Conservation (phyloP, 1,140 invertebrate species). For the Drosophila dunni region DNA sequence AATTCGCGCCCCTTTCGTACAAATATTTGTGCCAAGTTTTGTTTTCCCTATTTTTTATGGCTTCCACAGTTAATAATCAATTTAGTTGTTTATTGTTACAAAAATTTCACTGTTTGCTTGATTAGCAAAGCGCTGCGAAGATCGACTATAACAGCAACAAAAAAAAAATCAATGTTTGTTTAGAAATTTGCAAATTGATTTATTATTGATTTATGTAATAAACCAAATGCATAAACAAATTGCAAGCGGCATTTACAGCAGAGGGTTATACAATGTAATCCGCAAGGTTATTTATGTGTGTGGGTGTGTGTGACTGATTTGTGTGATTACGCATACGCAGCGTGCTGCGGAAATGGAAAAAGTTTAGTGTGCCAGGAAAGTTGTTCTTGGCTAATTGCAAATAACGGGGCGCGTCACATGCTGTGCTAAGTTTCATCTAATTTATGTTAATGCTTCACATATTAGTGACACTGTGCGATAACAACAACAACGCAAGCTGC, state of each 20-base stretch:
- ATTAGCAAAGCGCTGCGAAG: slow-evolving; percentile 46
- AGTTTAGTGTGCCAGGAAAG: slow-evolving; percentile 17
- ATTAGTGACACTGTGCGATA: slow-evolving; percentile 42
- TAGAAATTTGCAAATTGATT: slow-evolving; percentile 51
- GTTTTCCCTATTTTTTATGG: slow-evolving; percentile 14
- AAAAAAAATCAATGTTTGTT: slow-evolving; percentile 47
- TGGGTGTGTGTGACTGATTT: slow-evolving; percentile 6
- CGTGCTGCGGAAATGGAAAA: slow-evolving; percentile 19
- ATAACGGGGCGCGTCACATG: slow-evolving; percentile 25
- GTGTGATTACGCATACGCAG: neutral
- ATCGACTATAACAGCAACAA: slow-evolving; percentile 16
- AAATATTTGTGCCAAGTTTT: slow-evolving; percentile 39
- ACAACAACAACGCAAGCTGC: slow-evolving; percentile 41
- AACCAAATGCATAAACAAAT: slow-evolving; percentile 33
- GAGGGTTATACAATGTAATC: slow-evolving; percentile 50
- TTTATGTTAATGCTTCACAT: slow-evolving; percentile 42
- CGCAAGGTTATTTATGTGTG: slow-evolving; percentile 12
- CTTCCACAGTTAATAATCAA: slow-evolving; percentile 66
- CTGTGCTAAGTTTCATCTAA: slow-evolving; percentile 26
- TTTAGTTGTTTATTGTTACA: slow-evolving; percentile 73
- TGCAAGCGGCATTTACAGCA: slow-evolving; percentile 8
- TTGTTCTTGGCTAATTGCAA: slow-evolving; percentile 52
- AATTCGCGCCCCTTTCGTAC: slow-evolving; percentile 53
- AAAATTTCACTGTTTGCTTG: slow-evolving; percentile 45
- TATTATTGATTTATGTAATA: slow-evolving; percentile 46